phyloP scores from a whole-genome alignment of 2,113 vertebrate species.

The Gulo gulo region DNA sequence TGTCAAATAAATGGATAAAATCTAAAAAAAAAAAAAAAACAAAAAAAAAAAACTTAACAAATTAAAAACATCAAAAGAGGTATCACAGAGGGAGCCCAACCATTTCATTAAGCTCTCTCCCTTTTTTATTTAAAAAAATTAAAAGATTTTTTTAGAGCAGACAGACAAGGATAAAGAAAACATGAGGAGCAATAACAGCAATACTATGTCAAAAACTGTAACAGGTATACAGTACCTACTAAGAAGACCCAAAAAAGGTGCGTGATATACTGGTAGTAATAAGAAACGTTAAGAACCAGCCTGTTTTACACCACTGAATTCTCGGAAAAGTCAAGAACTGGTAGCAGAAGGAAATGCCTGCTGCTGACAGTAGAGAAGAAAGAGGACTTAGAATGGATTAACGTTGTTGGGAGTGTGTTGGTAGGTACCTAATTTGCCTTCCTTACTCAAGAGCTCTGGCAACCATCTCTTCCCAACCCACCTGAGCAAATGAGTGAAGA shows the following conservation, averaged over 20 bases:
- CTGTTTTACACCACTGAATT: not conserved
- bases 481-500: not conserved
- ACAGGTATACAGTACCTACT: not conserved
- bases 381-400: not conserved
- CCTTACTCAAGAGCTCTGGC: not conserved
- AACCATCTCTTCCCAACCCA: not conserved
- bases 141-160: not conserved
- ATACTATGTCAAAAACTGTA: not conserved
- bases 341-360: not conserved
- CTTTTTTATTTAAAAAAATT: not conserved
- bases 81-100: not conserved
- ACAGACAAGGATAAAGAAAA: slow-evolving; percentile 17
- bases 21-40: too few species aligned
- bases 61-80: not conserved
- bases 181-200: not conserved
- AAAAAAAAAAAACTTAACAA: not conserved
- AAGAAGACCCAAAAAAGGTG: not conserved
- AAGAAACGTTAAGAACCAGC: not conserved
- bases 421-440: not conserved
- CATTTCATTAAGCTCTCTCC: not conserved
- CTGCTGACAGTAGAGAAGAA: not conserved
- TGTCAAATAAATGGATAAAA: too few species aligned
- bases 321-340: not conserved
- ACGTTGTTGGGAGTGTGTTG: not conserved
- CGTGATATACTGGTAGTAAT: not conserved